Base-by-base conservation (phyloP, 2,888 invertebrate species). In the Thalpophila matura region DNA sequence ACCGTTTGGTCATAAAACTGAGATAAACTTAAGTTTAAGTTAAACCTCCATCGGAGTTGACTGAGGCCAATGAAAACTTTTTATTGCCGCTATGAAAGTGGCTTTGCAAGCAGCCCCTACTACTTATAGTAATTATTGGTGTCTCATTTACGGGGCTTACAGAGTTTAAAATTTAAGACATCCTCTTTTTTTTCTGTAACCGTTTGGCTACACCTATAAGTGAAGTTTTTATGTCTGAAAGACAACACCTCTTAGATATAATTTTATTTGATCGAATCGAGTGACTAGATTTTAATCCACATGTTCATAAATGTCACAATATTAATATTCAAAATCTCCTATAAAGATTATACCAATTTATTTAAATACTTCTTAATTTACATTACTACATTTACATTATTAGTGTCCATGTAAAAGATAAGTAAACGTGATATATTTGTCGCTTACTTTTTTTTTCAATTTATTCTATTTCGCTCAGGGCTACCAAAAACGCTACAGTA, bases 31-130 rank as follows among this genome's bases (percentile, higher is more conserved):
- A 85, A 90, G 82, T 85, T 87, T 80, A 81, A 85, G 80, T 84
- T 84, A 80, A 83, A 85, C 84, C 83, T 77, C 83, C 77, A 73
- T 70, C 70, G 56, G 74, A 73, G 81, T 80, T 77, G 77, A 88
- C 88, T 86, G 83, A 80, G 75, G 85, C 87, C 89, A 91, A 91
- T 91, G 91, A 91, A 91, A 91, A 91, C 81, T 91, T 92, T 93
- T 92, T 91, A 93, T 85, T 86, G 82, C 86, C 43, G 83, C 88
- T 78, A 89, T 90, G 89, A 90, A 91, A 91, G 81, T 85, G 82
- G 82, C 82, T 82, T 79, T 74, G 79, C 80, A 73, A 69, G 77
- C 67, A 62, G 33, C 83, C 85, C 80, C 80, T 89, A 90, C 89
- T 69, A 82, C 43, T 57, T 56, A 46, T 35, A 46, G 43, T 49